Conservation (phyloP, 2,113 vertebrate species). For the Leucopternis melanops region DNA sequence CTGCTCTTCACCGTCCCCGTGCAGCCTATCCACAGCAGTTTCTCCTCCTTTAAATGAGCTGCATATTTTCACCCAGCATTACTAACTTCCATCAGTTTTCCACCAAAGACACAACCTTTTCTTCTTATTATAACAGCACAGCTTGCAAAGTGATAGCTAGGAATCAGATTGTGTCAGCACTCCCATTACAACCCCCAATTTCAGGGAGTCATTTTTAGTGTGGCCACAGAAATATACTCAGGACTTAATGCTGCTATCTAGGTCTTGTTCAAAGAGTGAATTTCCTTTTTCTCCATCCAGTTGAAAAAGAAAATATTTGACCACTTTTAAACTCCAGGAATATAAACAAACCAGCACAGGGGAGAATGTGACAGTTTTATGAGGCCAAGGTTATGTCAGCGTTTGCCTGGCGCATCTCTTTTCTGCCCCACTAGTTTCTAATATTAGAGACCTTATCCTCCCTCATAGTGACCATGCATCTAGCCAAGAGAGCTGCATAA, state of each 20-base stretch:
- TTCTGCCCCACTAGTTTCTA: neutral
- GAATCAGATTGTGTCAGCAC: conserved; percentile 60
- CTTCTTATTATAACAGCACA: conserved; percentile 61
- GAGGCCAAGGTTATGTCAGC: neutral
- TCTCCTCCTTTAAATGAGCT: conserved; percentile 63
- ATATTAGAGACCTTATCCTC: neutral
- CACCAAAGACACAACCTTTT: conserved; percentile 53
- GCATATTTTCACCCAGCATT: conserved; percentile 58
- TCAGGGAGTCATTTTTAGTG: conserved; percentile 46
- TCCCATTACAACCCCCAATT: conserved; percentile 35
- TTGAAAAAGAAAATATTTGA: neutral
- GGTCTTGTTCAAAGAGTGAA: neutral
- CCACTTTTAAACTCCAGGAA: neutral
- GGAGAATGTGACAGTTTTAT: neutral
- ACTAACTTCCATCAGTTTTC: conserved; percentile 61
- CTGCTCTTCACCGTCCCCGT: too few relatives aligned
- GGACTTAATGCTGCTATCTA: neutral
- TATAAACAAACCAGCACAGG: neutral
- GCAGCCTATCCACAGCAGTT: too few relatives aligned
- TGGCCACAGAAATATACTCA: neutral
- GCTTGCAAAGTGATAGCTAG: conserved; percentile 60
- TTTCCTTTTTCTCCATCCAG: neutral
- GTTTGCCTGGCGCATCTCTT: neutral
- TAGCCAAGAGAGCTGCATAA: neutral
- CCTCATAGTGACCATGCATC: neutral